These are phyloP conservation scores for Heliornis fulica DNA, from an alignment of 2,113 vertebrate genomes.

Conservation along the genomic window DNA sequence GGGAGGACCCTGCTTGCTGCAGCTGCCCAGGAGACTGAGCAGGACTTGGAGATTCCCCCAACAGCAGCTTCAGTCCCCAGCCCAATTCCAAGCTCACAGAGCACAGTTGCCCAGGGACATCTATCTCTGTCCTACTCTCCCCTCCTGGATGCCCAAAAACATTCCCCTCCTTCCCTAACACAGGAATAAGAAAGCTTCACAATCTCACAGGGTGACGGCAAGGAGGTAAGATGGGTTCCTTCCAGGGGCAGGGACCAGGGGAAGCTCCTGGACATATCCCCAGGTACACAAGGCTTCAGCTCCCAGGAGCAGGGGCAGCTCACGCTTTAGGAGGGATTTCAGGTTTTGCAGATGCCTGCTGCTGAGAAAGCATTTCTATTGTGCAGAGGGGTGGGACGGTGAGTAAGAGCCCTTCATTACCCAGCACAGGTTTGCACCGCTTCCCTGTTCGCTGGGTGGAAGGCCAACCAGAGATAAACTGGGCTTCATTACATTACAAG, in stretches of 20 bases:
- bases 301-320: accelerated
- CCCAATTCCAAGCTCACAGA: neutral
- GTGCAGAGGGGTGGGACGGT: neutral
- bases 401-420: neutral
- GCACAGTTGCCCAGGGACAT: neutral
- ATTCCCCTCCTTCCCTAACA: neutral
- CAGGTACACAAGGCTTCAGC: neutral
- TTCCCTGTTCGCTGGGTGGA: neutral
- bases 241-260: accelerated
- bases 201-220: accelerated
- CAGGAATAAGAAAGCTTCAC: neutral
- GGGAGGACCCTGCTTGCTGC: no score
- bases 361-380: neutral
- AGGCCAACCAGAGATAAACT: neutral
- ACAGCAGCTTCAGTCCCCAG: neutral
- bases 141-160: neutral
- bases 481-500: neutral
- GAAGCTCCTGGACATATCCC: neutral
- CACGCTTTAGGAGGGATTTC: neutral
- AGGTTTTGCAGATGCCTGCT: neutral
- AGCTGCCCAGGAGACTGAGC: neutral
- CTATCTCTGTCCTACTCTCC: neutral
- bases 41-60: neutral
- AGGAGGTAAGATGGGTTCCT: neutral
- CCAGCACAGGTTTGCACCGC: neutral